phyloP scores from a whole-genome alignment of 2,797 vertebrate genomes.

The Falco biarmicus region DNA sequence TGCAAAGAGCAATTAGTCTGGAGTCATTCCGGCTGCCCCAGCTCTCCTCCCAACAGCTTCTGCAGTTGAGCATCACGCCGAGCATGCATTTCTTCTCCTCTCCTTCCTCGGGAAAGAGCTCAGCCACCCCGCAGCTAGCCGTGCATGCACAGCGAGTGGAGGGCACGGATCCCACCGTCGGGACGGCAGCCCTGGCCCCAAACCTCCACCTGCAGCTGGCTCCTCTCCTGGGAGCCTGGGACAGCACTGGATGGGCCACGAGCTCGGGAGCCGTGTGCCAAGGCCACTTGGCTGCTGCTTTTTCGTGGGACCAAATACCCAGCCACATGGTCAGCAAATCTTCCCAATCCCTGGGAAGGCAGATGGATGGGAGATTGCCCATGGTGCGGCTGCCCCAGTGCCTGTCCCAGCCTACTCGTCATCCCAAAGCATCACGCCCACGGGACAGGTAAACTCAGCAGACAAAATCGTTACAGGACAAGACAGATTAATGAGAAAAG shows the following conservation, averaged over 20 bases:
- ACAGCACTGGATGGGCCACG: rapidly evolving
- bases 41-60: background rate
- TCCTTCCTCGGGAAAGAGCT: background rate
- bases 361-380: background rate
- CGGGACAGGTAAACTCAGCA: background rate
- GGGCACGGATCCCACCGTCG: rapidly evolving
- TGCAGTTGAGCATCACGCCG: background rate
- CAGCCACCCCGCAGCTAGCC: rapidly evolving
- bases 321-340: background rate
- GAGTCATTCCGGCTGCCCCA: background rate
- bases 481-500: background rate
- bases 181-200: rapidly evolving
- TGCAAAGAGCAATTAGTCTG: background rate
- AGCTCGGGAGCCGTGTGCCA: background rate
- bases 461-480: background rate
- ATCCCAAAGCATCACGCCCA: background rate
- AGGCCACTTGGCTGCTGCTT: background rate
- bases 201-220: background rate
- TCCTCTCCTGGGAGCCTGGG: background rate
- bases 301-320: background rate
- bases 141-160: rapidly evolving
- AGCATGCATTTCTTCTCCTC: rapidly evolving
- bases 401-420: background rate
- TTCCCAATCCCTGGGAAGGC: rapidly evolving
- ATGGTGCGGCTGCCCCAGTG: rapidly evolving